Conservation (phyloP, 2,888 invertebrate genomes). For the Cryptus viduatorius region DNA sequence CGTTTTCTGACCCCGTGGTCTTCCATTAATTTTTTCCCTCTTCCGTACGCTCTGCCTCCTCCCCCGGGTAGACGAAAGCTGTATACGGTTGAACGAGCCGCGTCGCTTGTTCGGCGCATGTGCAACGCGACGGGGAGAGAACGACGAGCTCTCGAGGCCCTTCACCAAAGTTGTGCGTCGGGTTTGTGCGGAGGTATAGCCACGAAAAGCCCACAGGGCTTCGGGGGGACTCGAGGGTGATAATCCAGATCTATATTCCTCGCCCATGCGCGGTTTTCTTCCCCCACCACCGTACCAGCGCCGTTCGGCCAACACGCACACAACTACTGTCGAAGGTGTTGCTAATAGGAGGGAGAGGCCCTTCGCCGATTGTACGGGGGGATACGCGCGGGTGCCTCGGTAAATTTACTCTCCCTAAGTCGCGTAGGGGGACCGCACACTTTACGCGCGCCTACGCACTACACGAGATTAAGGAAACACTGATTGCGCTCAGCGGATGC, state of each 20-base stretch:
- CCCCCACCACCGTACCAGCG: not conserved
- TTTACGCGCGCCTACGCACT: slow-evolving; percentile 38
- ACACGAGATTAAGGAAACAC: slow-evolving; percentile 34
- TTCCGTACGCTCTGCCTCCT: slow-evolving; percentile 55
- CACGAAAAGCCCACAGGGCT: slow-evolving; percentile 39
- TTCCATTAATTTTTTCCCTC: slow-evolving; percentile 61
- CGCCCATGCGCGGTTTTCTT: slow-evolving; percentile 68
- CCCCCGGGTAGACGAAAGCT: slow-evolving; percentile 22
- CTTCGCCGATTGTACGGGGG: slow-evolving; percentile 40
- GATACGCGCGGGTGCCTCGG: slow-evolving; percentile 55
- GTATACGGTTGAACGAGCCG: slow-evolving; percentile 16
- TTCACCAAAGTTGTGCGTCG: slow-evolving; percentile 10
- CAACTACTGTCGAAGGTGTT: slow-evolving; percentile 44
- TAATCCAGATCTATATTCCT: slow-evolving; percentile 72
- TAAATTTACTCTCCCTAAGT: slow-evolving; percentile 57
- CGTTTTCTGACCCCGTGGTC: slow-evolving; percentile 48
- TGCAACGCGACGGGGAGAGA: not conserved
- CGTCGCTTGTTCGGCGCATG: slow-evolving; percentile 29
- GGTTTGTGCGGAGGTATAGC: slow-evolving; percentile 41
- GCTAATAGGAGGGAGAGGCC: slow-evolving; percentile 40
- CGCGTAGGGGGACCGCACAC: slow-evolving; percentile 42
- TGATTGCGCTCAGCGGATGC: slow-evolving; percentile 21
- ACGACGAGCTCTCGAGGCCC: slow-evolving; percentile 15
- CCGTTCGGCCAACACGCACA: slow-evolving; percentile 25
- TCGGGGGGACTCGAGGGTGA: slow-evolving; percentile 33